Evolutionary conservation across 2,797 vertebrate genomes (phyloP).

Genomic region (Dryobates pubescens): DNA sequence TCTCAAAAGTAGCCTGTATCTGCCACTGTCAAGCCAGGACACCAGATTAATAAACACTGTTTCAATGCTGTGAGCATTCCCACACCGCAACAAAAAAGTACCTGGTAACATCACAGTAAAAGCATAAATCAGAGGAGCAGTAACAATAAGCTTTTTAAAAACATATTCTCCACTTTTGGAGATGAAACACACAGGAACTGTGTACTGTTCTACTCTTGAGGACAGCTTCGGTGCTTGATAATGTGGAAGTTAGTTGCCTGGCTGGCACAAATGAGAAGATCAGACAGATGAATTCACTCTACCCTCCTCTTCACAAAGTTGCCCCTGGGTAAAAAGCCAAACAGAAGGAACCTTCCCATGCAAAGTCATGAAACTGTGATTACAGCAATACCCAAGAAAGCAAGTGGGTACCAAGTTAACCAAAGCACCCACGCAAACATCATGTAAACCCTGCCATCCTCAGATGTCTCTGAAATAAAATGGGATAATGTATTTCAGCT

Average conservation of each 20-base stretch:
- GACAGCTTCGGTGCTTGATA: not conserved
- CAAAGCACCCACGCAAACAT: not conserved
- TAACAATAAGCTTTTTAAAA: not conserved
- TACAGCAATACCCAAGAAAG: not conserved
- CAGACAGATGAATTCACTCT: not conserved
- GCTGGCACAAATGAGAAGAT: not conserved
- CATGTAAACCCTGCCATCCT: not conserved
- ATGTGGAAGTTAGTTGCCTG: not conserved
- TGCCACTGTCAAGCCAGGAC: not conserved
- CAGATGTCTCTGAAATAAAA: not conserved
- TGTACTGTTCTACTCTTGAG: not conserved
- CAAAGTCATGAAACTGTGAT: not conserved
- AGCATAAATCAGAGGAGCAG: not conserved
- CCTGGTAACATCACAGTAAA: not conserved
- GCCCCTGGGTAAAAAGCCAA: not conserved
- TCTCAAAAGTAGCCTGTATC: not conserved
- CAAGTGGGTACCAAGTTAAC: accelerated
- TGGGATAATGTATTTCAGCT: not conserved
- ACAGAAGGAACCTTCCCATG: not conserved
- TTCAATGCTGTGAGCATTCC: not conserved
- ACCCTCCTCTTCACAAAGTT: not conserved
- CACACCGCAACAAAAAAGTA: not conserved
- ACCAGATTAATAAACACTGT: not conserved
- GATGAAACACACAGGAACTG: not conserved
- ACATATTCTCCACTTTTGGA: not conserved